Percentiles rank a stretch among this genome's conserved stretches.
Conservation (phyloP, 2,888 invertebrate species). For the Hetaerina titia region DNA sequence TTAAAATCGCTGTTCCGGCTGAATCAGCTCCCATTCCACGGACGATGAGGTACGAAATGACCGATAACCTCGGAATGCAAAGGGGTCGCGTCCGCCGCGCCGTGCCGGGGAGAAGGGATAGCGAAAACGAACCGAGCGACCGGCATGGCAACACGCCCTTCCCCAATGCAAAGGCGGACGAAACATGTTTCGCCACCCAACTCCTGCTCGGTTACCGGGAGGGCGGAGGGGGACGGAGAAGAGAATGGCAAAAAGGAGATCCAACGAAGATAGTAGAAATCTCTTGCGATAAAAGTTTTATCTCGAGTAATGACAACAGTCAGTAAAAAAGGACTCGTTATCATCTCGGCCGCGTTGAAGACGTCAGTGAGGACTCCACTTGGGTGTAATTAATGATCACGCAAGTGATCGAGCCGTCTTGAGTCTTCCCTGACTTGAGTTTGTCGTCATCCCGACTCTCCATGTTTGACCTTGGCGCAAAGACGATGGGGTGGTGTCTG, state of each 20-base stretch:
- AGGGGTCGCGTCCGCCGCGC: neutral
- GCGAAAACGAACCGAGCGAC: neutral
- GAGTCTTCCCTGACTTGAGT: neutral
- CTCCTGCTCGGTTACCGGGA: neutral
- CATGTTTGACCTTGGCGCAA: neutral
- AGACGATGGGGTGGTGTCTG: neutral
- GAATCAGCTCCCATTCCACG: neutral
- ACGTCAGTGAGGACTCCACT: too few relatives aligned
- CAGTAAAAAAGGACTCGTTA: neutral
- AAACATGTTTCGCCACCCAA: neutral
- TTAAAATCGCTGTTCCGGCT: neutral
- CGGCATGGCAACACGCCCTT: slow-evolving; percentile 15
- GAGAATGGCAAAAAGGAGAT: neutral
- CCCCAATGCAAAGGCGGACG: neutral
- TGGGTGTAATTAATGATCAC: neutral
- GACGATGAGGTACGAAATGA: neutral
- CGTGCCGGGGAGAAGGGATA: neutral
- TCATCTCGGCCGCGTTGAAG: too few relatives aligned
- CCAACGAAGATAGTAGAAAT: neutral
- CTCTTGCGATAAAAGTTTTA: neutral
- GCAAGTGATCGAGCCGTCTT: neutral
- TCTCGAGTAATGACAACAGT: neutral
- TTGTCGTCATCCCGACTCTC: neutral
- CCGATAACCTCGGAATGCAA: neutral
- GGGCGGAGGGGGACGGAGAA: neutral